Conservation (phyloP, 2,113 vertebrate species). For the Neogale vison region DNA sequence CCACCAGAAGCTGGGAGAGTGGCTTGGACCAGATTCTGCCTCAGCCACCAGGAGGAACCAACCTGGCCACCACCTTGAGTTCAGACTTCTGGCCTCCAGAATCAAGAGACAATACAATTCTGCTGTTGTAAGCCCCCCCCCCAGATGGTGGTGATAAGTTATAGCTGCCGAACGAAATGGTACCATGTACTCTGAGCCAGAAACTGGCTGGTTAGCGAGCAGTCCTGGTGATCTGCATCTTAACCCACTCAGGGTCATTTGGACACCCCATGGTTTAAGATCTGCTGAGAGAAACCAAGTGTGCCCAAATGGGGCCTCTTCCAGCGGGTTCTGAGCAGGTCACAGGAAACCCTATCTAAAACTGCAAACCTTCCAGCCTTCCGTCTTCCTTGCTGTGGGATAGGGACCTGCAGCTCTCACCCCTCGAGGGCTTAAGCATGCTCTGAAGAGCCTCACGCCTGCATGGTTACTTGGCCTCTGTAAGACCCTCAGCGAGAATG, state of each 20-base stretch:
- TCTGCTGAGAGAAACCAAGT: too few species aligned
- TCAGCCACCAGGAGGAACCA: background rate
- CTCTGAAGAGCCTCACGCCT: background rate
- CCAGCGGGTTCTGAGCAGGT: background rate
- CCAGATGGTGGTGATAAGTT: too few species aligned
- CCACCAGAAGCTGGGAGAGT: background rate
- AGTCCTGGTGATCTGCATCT: too few species aligned
- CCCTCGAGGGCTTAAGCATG: accelerated
- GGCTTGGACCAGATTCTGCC: background rate
- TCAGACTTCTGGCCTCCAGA: background rate
- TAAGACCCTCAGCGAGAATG: background rate
- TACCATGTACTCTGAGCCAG: too few species aligned
- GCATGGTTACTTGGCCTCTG: background rate
- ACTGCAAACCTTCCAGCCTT: background rate
- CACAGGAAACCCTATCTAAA: background rate
- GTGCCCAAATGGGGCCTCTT: background rate
- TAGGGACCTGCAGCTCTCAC: background rate
- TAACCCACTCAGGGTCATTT: accelerated
- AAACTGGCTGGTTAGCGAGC: too few species aligned
- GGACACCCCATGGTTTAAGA: accelerated
- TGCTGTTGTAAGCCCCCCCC: background rate
- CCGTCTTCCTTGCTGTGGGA: background rate
- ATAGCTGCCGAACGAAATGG: too few species aligned
- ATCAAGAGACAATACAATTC: background rate
- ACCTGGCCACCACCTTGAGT: background rate